Percentiles rank a stretch among this genome's conserved stretches.
phyloP scores from a whole-genome alignment of 2,113 vertebrate species.

The Forbesichthys agassizii region DNA sequence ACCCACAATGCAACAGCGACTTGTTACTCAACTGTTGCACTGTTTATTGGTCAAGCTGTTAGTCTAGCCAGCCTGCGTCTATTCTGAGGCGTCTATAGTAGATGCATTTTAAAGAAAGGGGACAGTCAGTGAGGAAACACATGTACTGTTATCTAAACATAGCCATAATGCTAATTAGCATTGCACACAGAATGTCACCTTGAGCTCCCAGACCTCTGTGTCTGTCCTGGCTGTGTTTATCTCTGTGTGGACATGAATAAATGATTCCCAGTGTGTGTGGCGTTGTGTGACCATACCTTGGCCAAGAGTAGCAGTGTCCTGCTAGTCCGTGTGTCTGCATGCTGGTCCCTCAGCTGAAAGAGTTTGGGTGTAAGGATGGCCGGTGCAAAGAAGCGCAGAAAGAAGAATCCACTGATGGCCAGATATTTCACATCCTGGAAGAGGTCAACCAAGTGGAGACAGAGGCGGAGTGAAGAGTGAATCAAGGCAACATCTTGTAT shows the following conservation, averaged over 20 bases:
- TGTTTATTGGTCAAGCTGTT: too few species aligned
- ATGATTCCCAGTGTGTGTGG: background rate
- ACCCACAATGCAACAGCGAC: too few species aligned
- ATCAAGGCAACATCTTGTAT: background rate
- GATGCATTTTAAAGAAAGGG: too few species aligned
- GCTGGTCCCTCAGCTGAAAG: slow-evolving; percentile 88
- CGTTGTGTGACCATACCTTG: slow-evolving; percentile 76
- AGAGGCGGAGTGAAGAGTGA: background rate
- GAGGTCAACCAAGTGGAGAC: background rate
- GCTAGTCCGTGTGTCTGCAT: slow-evolving; percentile 84
- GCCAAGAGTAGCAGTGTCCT: slow-evolving; percentile 87
- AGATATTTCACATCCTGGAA: slow-evolving; percentile 86
- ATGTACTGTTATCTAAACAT: too few species aligned
- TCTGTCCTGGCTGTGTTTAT: slow-evolving; percentile 15
- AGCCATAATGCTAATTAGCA: background rate
- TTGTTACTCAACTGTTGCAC: too few species aligned
- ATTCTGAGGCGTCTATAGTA: too few species aligned
- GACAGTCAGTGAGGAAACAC: too few species aligned
- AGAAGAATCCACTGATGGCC: slow-evolving; percentile 89
- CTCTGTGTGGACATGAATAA: slow-evolving; percentile 28
- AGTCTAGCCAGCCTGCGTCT: too few species aligned
- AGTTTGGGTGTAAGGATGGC: slow-evolving; percentile 90
- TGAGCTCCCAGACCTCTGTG: background rate
- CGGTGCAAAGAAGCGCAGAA: slow-evolving; percentile 88
- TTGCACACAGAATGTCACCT: slow-evolving; percentile 12